Conservation (phyloP, 1,140 invertebrate species). For the Drosophila nigromelanica region DNA sequence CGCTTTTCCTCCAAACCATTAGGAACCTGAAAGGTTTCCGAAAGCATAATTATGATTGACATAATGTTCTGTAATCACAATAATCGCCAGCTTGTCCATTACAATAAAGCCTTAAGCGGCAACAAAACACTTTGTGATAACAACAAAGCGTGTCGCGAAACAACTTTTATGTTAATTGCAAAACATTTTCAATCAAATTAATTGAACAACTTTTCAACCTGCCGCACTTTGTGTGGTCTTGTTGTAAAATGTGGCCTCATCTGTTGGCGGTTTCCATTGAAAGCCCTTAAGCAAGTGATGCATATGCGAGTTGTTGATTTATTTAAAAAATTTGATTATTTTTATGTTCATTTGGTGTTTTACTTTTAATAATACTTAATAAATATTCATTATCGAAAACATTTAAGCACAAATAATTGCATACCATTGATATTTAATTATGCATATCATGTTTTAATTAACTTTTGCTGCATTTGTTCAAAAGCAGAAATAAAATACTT, state of each 20-base stretch:
- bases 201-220: slow-evolving; percentile 49
- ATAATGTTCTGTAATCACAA: slow-evolving; percentile 16
- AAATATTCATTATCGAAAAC: not conserved
- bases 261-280: slow-evolving; percentile 17
- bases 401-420: not conserved
- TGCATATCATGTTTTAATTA: slow-evolving; percentile 7
- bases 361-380: slow-evolving; percentile 2
- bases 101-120: slow-evolving; percentile 29
- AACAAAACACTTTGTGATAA: slow-evolving; percentile 16
- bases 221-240: not conserved
- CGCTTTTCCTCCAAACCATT: not conserved
- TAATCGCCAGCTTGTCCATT: slow-evolving; percentile 21
- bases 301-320: slow-evolving; percentile 8
- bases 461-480: not conserved
- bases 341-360: not conserved
- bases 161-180: slow-evolving; percentile 60
- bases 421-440: slow-evolving; percentile 1
- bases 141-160: not conserved
- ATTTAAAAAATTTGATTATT: slow-evolving; percentile 5
- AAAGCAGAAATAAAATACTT: slow-evolving; percentile 2
- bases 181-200: slow-evolving; percentile 69
- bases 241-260: not conserved
- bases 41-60: slow-evolving; percentile 14
- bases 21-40: not conserved
- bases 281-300: not conserved